Percentiles rank a stretch among this genome's conserved stretches.
Conservation (phyloP, 2,888 invertebrate genomes). For the Dicyrtomina minuta region DNA sequence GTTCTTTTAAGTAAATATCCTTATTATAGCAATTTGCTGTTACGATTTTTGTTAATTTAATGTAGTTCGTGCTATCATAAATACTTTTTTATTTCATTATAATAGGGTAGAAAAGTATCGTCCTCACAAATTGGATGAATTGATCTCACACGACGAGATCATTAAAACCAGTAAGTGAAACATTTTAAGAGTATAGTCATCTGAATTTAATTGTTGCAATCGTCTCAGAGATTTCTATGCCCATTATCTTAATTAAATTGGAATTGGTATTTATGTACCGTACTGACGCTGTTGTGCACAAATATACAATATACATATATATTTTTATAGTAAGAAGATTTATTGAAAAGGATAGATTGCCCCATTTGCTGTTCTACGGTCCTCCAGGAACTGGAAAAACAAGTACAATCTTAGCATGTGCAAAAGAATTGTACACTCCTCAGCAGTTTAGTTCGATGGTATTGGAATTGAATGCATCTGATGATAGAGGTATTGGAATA, state of each 20-base stretch:
- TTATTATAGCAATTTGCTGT: too few relatives aligned
- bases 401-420: conserved; percentile 93
- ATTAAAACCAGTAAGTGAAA: conserved; percentile 81
- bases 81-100: neutral
- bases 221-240: too few relatives aligned
- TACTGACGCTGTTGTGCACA: too few relatives aligned
- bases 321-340: conserved; percentile 70
- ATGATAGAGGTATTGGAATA: conserved; percentile 97
- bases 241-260: too few relatives aligned
- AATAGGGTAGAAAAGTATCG: conserved; percentile 97
- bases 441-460: conserved; percentile 66
- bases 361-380: conserved; percentile 95
- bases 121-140: conserved; percentile 83
- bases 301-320: too few relatives aligned
- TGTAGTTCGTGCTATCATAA: too few relatives aligned
- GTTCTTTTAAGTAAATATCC: neutral
- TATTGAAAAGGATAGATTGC: conserved; percentile 69
- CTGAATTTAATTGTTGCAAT: too few relatives aligned
- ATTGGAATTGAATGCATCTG: conserved; percentile 94
- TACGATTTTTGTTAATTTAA: too few relatives aligned
- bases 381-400: conserved; percentile 95
- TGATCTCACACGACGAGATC: conserved; percentile 97
- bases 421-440: conserved; percentile 88
- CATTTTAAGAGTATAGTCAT: too few relatives aligned
- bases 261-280: too few relatives aligned